Conservation (phyloP, 64 coral and sea anemone species). For the Astreopora myriophthalma region DNA sequence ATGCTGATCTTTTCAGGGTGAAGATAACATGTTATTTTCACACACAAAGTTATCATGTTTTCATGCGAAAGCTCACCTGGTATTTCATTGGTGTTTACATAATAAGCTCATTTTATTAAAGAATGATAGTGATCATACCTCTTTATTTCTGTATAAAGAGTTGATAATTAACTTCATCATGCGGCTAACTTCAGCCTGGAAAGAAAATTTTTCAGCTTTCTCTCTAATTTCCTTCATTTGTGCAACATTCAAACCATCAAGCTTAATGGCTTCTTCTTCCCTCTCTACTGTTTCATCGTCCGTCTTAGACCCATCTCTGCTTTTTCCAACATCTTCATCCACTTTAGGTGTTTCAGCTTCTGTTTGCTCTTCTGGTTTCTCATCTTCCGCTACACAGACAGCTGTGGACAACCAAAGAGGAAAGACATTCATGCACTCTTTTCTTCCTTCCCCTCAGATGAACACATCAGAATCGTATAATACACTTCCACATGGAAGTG, state of each 20-base stretch:
- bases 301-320: slow-evolving; percentile 96
- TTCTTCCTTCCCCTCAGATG: too few relatives aligned
- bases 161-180: slow-evolving; percentile 99
- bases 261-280: slow-evolving; percentile 96
- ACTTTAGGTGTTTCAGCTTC: slow-evolving; percentile 85
- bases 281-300: slow-evolving; percentile 94
- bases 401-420: background rate
- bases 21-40: too few relatives aligned
- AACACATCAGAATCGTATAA: too few relatives aligned
- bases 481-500: too few relatives aligned
- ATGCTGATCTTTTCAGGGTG: too few relatives aligned
- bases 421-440: too few relatives aligned
- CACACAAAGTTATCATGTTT: too few relatives aligned
- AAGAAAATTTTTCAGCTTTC: slow-evolving; percentile 92
- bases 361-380: slow-evolving; percentile 65
- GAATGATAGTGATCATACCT: slow-evolving; percentile 48
- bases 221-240: slow-evolving; percentile 99
- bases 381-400: slow-evolving; percentile 84
- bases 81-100: too few relatives aligned
- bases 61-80: too few relatives aligned
- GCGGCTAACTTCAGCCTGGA: slow-evolving; percentile 98
- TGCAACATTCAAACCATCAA: slow-evolving; percentile 97
- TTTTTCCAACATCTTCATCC: slow-evolving; percentile 98
- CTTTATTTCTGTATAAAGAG: slow-evolving; percentile 98
- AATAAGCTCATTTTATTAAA: too few relatives aligned